Evolutionary conservation across 2,888 invertebrate species (phyloP).

Genomic region (Teinopalpus imperialis): DNA sequence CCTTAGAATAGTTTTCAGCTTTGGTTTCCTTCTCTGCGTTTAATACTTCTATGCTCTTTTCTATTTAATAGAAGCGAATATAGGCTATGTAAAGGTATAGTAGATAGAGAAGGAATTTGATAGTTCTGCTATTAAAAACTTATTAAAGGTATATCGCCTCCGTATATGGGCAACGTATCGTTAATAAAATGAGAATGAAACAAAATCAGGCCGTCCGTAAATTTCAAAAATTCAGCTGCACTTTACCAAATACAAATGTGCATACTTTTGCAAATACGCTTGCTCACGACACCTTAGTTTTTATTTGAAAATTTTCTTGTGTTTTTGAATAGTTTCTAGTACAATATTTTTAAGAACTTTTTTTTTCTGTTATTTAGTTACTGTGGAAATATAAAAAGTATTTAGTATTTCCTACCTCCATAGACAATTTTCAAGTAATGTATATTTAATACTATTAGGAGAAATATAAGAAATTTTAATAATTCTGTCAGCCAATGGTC

Average conservation of each 20-base stretch:
- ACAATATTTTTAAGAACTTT: no score
- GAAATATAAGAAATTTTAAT: slow-evolving; percentile 5
- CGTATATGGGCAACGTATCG: slow-evolving; percentile 34
- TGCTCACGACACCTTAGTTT: neutral
- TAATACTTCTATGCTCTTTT: neutral
- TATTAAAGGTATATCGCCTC: slow-evolving; percentile 39
- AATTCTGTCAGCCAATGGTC: neutral
- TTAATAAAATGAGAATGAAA: slow-evolving; percentile 34
- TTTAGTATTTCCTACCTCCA: slow-evolving; percentile 5
- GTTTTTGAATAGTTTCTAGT: neutral
- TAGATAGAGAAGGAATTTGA: slow-evolving; percentile 52
- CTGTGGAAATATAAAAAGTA: no score
- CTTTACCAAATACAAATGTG: slow-evolving; percentile 26
- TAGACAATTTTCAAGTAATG: slow-evolving; percentile 7
- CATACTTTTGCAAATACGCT: slow-evolving; percentile 1
- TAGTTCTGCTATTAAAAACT: slow-evolving; percentile 50
- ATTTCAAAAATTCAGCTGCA: slow-evolving; percentile 37
- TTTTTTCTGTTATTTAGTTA: no score
- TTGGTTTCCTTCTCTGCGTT: neutral
- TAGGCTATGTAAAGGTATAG: slow-evolving; percentile 46
- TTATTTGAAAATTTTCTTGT: no score
- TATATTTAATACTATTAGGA: neutral
- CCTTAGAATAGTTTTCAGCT: no score
- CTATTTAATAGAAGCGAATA: neutral
- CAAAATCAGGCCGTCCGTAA: slow-evolving; percentile 64